phyloP scores from a whole-genome alignment of 2,797 vertebrate species.

The Tadarida brasiliensis region DNA sequence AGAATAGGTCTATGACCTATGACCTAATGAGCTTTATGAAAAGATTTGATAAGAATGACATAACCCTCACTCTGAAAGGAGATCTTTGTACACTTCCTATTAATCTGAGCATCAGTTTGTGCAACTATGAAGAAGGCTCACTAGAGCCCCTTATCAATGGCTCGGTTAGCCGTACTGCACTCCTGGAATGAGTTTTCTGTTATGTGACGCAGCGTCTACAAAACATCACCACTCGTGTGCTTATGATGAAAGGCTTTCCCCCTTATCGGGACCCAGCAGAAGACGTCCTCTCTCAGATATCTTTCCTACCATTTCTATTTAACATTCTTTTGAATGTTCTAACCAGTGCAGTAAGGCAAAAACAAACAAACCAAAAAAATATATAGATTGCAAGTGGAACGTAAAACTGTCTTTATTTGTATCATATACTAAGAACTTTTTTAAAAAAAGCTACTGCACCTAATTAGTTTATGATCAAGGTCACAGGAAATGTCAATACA shows the following conservation, averaged over 20 bases:
- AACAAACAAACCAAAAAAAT: not conserved
- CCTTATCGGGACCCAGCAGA: not conserved
- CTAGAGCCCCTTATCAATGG: not conserved
- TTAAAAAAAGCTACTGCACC: not conserved
- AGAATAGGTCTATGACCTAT: not conserved
- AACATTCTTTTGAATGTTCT: not conserved
- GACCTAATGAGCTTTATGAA: not conserved
- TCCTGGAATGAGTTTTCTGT: not conserved
- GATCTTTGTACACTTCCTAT: not conserved
- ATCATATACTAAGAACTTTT: not conserved
- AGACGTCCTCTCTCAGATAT: not conserved
- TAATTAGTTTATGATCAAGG: not conserved
- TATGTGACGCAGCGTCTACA: not conserved
- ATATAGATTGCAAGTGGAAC: not conserved
- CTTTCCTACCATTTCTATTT: not conserved
- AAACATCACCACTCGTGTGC: not conserved
- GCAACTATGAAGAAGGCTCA: not conserved
- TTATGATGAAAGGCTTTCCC: not conserved
- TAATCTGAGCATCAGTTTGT: not conserved
- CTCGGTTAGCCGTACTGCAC: not conserved
- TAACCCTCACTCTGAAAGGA: not conserved
- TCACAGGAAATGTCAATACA: not conserved
- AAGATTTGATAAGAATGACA: not conserved
- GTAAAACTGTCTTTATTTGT: not conserved
- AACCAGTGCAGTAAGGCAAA: not conserved